Base-by-base conservation (phyloP, 2,888 invertebrate genomes). In the Nysson spinosus region DNA sequence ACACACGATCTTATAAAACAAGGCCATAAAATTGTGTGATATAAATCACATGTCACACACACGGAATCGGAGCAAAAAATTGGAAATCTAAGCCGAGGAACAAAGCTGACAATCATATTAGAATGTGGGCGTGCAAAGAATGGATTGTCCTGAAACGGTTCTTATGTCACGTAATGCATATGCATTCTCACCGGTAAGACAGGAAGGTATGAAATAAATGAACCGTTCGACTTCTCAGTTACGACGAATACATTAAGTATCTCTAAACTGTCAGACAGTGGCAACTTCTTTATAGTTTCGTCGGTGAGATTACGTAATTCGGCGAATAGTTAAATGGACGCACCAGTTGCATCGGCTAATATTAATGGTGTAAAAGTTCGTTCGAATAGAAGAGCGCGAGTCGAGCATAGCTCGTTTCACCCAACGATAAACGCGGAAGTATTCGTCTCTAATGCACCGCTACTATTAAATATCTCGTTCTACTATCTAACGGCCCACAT, bases 391-490 rank as follows among this genome's bases (percentile, higher is more conserved):
- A 12, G 14, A 9, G 20, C 24, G 19, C n/a, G 11, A 34, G 11
- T 12, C 7, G 28, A 39, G 28, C 26, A 11, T n/a, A 40, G 12
- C 43, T 11, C 49, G 66, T 67, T 70, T 56, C 64, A 44, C 55
- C 26, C 16, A 39, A 34, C 19, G 40, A 34, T 55, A 50, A 56
- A 73, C 49, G 32, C 71, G 71, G 68, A 73, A 73, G 64, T 42
- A 11, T 12, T 55, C 12, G 9, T 1, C n/a, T 17, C n/a, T 26
- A 20, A 17, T n/a, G 16, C 14, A 17, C 14, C 11, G 6, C 32
- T 20, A 16, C 16, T 28, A 32, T 17, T 30, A 39, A 49, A 26
- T 51, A 40, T 28, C 49, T 30, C 20, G 22, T 20, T n/a, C 4
- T n/a, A 19, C 28, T 19, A 35, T 49, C 56, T 35, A 47, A 49